These are phyloP conservation scores for Rhineura floridana DNA, from an alignment of 2,113 vertebrate genomes.

Conservation along the genomic window DNA sequence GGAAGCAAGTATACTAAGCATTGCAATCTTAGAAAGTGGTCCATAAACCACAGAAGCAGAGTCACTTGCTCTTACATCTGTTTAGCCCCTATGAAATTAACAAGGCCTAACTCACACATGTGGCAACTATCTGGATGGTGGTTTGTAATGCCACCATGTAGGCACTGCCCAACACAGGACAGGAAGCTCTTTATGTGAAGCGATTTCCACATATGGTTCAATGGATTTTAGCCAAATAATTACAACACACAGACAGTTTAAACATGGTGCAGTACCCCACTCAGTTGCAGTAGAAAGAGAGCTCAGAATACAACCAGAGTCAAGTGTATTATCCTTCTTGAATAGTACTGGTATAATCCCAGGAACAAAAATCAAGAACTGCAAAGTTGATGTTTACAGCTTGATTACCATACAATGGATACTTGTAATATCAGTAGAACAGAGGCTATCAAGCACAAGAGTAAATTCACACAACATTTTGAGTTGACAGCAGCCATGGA, in stretches of 20 bases:
- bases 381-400: not conserved
- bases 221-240: not conserved
- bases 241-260: not conserved
- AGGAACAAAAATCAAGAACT: not conserved
- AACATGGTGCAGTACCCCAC: not conserved
- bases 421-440: not conserved
- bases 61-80: not conserved
- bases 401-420: not conserved
- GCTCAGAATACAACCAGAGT: not conserved
- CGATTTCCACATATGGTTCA: not conserved
- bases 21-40: not conserved
- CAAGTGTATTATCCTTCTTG: not conserved
- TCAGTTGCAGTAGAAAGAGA: not conserved
- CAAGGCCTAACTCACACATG: not conserved
- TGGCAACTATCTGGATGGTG: not conserved
- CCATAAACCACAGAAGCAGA: not conserved
- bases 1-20: not conserved
- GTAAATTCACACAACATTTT: not conserved
- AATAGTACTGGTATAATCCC: not conserved
- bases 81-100: not conserved
- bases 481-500: not conserved
- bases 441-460: not conserved
- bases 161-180: not conserved
- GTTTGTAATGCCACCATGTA: not conserved
- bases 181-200: not conserved